Evolutionary conservation across 2,888 invertebrate species (phyloP), one percentile per base, ranked within the genome.

Genomic region (Pachliopta kotzebuea): DNA sequence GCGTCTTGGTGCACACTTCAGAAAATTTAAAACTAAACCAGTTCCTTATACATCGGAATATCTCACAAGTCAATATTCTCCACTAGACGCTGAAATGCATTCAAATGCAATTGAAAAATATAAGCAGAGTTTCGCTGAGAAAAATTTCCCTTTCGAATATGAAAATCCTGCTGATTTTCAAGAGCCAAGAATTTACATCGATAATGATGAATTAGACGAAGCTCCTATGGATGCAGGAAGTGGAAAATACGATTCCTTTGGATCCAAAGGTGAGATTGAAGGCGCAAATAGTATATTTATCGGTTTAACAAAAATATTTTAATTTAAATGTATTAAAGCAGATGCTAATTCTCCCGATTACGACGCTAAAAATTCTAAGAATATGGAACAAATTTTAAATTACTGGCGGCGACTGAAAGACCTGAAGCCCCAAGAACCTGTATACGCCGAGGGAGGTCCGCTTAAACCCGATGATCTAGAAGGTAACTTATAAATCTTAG

Each of bases 101-200:
- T 87, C 88, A 1, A 90, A 88, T 68, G 90, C 91, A 18, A 73
- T 82, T 70, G 88, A 90, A 68, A 90, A 90, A 69, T 91, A 90
- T 68, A 90, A 84, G 69, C 88, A 89, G 69, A 91, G 89, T 69
- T 90, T 91, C 67, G 84, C 81, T 14, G 86, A 84, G 62, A 91
- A 91, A 77, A 85, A 87, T 68, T 91, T 91, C 66, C 91, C 91
- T 1, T 91, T 91, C 68, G 90, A 91, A 74, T 91, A 91, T 70
- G 90, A 89, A 74, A 86, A 86, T 68, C 86, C 86, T 1, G 80
- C 77, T n/a, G 90, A 90, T 21, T 74, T 92, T 53, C 89, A 92
- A 9, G 94, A 94, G 76, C 90, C 89, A 20, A 86, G 94, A 62
- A 92, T 93, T 70, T 94, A 94, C 72, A 86, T 87, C 58, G 93